These are phyloP conservation scores for Myiothlypis coronata DNA, from an alignment of 2,797 vertebrate species.

Conservation along the genomic window DNA sequence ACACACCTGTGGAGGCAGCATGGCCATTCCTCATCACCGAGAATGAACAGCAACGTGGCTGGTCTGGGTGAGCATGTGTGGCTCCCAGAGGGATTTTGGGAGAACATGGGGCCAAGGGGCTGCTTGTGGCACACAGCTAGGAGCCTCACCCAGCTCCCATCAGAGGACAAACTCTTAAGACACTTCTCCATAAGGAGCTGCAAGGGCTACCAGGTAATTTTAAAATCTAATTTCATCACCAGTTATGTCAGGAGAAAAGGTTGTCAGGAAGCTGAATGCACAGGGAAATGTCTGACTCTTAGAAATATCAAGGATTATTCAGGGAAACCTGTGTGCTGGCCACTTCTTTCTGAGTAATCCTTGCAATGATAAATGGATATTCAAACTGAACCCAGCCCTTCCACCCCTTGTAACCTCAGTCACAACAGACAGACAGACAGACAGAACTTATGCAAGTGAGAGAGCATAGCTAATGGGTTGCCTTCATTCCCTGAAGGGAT, in stretches of 20 bases:
- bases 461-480: not conserved
- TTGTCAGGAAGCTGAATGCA: not conserved
- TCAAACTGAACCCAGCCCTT: not conserved
- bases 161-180: not conserved
- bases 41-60: fast-evolving
- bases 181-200: not conserved
- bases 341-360: not conserved
- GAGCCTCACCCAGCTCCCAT: not conserved
- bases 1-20: not conserved
- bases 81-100: not conserved
- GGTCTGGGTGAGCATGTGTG: fast-evolving
- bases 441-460: not conserved
- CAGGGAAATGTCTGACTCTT: not conserved
- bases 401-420: not conserved
- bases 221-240: not conserved
- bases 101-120: not conserved
- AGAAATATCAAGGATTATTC: slow-evolving; percentile 36
- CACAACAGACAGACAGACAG: not conserved
- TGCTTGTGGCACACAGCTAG: fast-evolving
- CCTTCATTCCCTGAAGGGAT: not conserved
- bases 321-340: not conserved
- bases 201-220: not conserved
- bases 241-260: not conserved
- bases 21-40: not conserved
- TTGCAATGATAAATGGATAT: not conserved